phyloP scores from a whole-genome alignment of 2,797 vertebrate species.

The Cossypha dichroa region DNA sequence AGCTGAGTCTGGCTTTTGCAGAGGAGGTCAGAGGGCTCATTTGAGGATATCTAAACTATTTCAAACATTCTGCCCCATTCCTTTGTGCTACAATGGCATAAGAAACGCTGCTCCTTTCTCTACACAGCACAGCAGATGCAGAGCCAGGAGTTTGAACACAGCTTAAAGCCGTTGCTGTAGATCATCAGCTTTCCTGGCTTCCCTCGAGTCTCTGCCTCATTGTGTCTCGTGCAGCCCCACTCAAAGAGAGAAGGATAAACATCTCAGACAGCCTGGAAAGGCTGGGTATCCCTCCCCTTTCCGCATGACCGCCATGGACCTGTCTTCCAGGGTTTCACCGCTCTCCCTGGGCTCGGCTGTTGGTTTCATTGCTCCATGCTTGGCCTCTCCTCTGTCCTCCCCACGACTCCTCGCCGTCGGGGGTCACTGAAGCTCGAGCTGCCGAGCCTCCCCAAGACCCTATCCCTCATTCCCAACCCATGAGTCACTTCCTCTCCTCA shows the following conservation, averaged over 20 bases:
- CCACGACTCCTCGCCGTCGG: neutral
- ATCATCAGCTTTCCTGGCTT: neutral
- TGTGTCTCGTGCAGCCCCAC: neutral
- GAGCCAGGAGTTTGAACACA: neutral
- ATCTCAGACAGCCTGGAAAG: neutral
- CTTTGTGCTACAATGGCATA: neutral
- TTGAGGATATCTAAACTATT: neutral
- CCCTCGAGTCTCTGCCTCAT: neutral
- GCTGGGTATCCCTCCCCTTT: neutral
- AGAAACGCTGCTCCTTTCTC: neutral
- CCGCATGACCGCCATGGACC: neutral
- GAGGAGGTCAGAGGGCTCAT: neutral
- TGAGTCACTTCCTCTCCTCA: constrained; percentile 54
- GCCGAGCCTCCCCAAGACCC: neutral
- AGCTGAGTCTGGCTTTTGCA: neutral
- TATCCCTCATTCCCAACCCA: constrained; percentile 35
- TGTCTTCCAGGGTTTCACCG: constrained; percentile 48
- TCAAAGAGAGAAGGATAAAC: constrained; percentile 18
- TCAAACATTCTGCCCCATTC: neutral
- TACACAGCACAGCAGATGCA: neutral
- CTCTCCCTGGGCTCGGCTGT: neutral
- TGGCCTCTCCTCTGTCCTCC: neutral
- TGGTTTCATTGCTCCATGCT: neutral
- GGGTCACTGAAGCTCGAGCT: constrained; percentile 15
- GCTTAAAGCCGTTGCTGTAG: neutral